Base-by-base conservation (phyloP, 2,888 invertebrate genomes). In the Nephrocerus scutellatus region DNA sequence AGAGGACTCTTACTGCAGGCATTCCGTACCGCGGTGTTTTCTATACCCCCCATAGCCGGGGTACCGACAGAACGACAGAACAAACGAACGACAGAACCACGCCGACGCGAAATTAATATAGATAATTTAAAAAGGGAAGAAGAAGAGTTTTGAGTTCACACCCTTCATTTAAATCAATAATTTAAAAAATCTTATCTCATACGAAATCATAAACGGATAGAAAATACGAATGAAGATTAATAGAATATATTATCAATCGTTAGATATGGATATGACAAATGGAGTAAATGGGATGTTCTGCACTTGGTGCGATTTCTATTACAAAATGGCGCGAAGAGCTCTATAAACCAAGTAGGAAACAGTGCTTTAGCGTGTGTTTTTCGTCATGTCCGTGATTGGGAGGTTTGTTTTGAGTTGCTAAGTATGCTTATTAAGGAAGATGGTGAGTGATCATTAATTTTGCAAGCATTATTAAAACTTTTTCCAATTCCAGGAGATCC, bases 221-320 rank as follows among this genome's bases (percentile, higher is more conserved):
- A 12, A 28, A 12, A 13, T 12, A 10, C 6, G 4, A 30, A n/a
- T 12, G 5, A 24, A 6, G 18, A 21, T n/a, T 22, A 20, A 22
- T 6, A 26, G 13, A 13, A 3, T 9, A 7, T 10, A 12, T 9
- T 33, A 22, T 13, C 10, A 34, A 30, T 25, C 34, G 31, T 18
- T 12, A 64, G 72, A 10, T 79, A 77, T 54, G 80, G 79, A 6
- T 78, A 79, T 53, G 75, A 78, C 52, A 77, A 77, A 45, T 82
- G 80, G 81, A 79, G 79, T 54, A 82, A 82, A 57, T 82, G 82
- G 76, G 82, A 82, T 59, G 78, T 84, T 30, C 64, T 84, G 36
- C 80, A 81, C 61, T 70, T 83, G 51, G 78, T 83, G 21, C 66
- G 78, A 10, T 74, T 72, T 48, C 60, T 80, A 37, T 62, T 80